Evolutionary conservation across 2,797 vertebrate species (phyloP).

Genomic region (Halcyon chelicuti): DNA sequence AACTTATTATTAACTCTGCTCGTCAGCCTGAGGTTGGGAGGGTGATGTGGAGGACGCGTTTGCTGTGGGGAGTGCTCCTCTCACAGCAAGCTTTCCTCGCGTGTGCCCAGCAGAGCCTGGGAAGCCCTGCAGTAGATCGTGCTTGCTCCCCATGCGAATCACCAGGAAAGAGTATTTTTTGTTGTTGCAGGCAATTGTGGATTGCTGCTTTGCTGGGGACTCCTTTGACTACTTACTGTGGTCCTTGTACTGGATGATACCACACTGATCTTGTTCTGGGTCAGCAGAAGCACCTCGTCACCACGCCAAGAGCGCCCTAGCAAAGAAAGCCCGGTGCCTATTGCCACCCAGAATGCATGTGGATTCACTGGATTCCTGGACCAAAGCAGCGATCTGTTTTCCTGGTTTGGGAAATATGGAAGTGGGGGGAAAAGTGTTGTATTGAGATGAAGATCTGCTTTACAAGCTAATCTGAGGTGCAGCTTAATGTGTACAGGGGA

Average conservation of each 20-base stretch:
- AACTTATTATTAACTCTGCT: not conserved
- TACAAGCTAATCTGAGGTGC: not conserved
- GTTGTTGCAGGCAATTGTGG: not conserved
- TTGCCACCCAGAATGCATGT: not conserved
- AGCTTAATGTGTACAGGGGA: not conserved
- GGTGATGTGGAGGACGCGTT: not conserved
- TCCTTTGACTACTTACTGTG: not conserved
- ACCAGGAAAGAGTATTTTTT: not conserved
- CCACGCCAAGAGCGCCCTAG: not conserved
- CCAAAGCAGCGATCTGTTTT: not conserved
- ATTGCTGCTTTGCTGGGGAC: not conserved
- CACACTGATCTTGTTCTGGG: accelerated
- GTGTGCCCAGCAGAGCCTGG: not conserved
- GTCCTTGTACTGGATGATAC: not conserved
- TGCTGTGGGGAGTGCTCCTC: not conserved
- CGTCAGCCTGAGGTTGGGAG: not conserved
- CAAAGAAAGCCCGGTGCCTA: not conserved
- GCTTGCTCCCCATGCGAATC: accelerated
- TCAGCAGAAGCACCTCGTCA: not conserved
- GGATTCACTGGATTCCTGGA: not conserved
- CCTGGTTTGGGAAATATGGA: not conserved
- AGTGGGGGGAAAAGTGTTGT: not conserved
- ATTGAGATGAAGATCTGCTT: not conserved
- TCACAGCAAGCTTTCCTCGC: not conserved
- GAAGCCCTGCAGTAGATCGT: not conserved